A percentile compares a stretch with the other conserved stretches of the same genome.
These are phyloP conservation scores for Pollenia griseotomentosa DNA, from an alignment of 2,888 invertebrate species.

Conservation along the genomic window DNA sequence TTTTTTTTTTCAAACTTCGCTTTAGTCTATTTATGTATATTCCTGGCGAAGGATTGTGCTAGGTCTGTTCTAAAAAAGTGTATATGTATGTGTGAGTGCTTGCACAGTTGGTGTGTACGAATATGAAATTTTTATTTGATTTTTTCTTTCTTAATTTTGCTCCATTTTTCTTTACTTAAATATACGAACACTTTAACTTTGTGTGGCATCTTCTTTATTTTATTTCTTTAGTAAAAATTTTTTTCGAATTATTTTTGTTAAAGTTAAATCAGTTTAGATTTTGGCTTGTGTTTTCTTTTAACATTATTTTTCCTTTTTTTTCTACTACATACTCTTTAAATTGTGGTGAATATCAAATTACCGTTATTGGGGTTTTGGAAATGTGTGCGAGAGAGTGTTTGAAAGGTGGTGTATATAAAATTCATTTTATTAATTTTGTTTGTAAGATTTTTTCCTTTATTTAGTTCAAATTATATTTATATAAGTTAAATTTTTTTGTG, in stretches of 20 bases:
- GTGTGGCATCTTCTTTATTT: slow-evolving; percentile 41
- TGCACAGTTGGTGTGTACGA: slow-evolving; percentile 13
- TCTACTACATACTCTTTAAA: slow-evolving; percentile 51
- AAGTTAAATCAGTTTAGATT: slow-evolving; percentile 55
- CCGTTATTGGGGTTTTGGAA: slow-evolving; percentile 54
- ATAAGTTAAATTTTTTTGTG: not conserved
- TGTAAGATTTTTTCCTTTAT: not conserved
- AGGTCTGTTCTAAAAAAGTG: slow-evolving; percentile 49
- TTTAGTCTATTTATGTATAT: slow-evolving; percentile 26
- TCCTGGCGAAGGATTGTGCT: slow-evolving; percentile 58
- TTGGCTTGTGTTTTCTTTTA: slow-evolving; percentile 33
- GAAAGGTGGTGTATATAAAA: slow-evolving; percentile 43
- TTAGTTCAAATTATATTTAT: slow-evolving; percentile 11
- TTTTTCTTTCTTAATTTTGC: slow-evolving; percentile 48
- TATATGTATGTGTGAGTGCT: slow-evolving; percentile 7
- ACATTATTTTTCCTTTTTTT: not conserved
- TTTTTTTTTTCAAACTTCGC: slow-evolving; percentile 46
- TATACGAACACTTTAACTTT: slow-evolving; percentile 59
- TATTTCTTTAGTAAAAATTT: slow-evolving; percentile 28
- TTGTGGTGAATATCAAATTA: slow-evolving; percentile 73
- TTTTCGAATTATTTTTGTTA: slow-evolving; percentile 38
- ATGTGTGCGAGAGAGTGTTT: slow-evolving; percentile 2
- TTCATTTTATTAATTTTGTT: slow-evolving; percentile 65
- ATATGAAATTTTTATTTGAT: slow-evolving; percentile 25
- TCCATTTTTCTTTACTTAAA: slow-evolving; percentile 53